Percentiles rank a stretch among this genome's conserved stretches.
phyloP scores from a whole-genome alignment of 2,113 vertebrate genomes.

The Corythornis cristatus region DNA sequence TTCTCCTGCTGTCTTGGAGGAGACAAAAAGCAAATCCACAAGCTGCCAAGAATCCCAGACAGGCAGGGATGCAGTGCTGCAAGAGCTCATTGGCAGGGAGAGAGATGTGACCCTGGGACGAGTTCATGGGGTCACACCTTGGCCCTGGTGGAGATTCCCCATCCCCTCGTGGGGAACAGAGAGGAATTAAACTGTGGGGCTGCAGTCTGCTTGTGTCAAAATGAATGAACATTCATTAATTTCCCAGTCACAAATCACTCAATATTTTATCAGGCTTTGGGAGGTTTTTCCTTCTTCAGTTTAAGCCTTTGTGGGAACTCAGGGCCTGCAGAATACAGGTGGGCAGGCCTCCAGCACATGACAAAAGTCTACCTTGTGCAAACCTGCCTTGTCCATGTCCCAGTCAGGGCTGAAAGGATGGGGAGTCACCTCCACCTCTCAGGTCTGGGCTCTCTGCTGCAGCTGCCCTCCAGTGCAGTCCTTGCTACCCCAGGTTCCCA shows the following conservation, averaged over 20 bases:
- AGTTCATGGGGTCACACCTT: constrained; percentile 1
- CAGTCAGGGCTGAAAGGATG: not conserved
- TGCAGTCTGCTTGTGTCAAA: rapidly evolving
- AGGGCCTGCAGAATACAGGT: not conserved
- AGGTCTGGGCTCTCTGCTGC: not conserved
- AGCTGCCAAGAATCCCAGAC: constrained; percentile 42
- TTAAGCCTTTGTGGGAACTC: not conserved
- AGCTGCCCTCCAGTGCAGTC: not conserved
- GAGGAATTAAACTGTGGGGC: not conserved
- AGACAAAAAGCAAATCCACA: not conserved
- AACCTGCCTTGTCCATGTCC: not conserved
- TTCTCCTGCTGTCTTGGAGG: not conserved
- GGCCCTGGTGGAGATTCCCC: not conserved
- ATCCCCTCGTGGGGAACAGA: not conserved
- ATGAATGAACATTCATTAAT: not conserved
- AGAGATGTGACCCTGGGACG: not conserved
- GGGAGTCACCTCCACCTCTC: not conserved
- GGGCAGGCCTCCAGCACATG: not conserved
- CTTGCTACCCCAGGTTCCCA: rapidly evolving
- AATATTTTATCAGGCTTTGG: not conserved
- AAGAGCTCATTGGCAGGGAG: not conserved
- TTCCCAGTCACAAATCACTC: not conserved
- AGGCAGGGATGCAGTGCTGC: not conserved
- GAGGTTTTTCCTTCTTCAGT: not conserved
- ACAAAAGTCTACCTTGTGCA: rapidly evolving